Evolutionary conservation across 2,888 invertebrate species (phyloP), one percentile per base, ranked within the genome.

Genomic region (Julus scandinavius): DNA sequence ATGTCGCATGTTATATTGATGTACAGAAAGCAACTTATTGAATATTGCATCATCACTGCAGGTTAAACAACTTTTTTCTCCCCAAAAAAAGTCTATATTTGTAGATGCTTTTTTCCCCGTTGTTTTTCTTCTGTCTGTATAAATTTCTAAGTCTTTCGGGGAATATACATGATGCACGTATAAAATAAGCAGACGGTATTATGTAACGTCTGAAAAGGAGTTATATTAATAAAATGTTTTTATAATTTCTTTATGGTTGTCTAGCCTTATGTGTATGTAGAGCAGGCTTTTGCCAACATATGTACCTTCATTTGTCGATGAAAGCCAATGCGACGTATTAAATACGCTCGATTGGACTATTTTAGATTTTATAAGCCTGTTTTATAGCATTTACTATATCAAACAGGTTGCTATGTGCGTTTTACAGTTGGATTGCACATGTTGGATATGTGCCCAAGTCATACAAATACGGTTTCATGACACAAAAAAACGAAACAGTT

Each of bases 351-450:
- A 72, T 72, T 72, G 72, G 20, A 29, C 72, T 29, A 72, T 72
- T 20, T 72, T 72, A 29, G 72, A 29, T 72, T 72, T 63, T 72
- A 72, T 29, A 72, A 72, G 72, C 72, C 63, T 20, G 20, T 72
- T 72, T 72, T 72, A 72, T 20, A 29, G 29, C 20, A 72, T 72
- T 72, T 72, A 72, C 20, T 29, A 29, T 72, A 29, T 6, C 72
- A 72, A 72, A 20, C 72, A 29, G 72, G 72, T 72, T 72, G 20
- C 72, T 72, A 11, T 7, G 72, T 72, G 29, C 72, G 20, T 11
- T 72, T 72, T 72, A 72, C 20, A 72, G 72, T 20, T 29, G 63
- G 15, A 54, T 45, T 54, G 17, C 17, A 13, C 54, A 54, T 54
- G 54, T 17, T 54, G 54, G 54, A 54, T 5, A 13, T 54, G 54